Evolutionary conservation across 2,113 vertebrate genomes (phyloP), one percentile per base, ranked within the genome.

Genomic region (Larimichthys crocea): DNA sequence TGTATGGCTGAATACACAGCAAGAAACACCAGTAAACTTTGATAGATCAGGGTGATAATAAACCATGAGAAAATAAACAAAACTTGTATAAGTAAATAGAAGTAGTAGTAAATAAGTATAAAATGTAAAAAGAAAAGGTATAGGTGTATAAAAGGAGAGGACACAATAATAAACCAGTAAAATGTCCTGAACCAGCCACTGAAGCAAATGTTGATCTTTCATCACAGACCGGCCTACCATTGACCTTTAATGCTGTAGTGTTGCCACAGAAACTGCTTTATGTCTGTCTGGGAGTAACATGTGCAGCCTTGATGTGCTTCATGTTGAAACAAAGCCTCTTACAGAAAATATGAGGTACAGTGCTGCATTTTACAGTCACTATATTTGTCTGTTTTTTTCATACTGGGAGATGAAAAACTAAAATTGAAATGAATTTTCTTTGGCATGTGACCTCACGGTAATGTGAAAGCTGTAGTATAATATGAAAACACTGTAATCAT

Each of bases 181-280:
- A 59, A 12, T 61, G 11, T 19, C 12, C 0, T 5, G 14, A 22
- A 19, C 48, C 5, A 44, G 19, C 19, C 20, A 11, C 44, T 46
- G 10, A 22, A 16, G 44, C 35, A 31, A 22, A 15, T 46, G 14
- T 14, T 29, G 24, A 66, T 40, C 11, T 48, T n/a, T 0, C 29
- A 55, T 46, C 31, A 26, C 57, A 22, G 14, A 42, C 22, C 57
- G 17, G 14, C 24, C 22, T 49, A 15, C 17, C 9, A n/a, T 14
- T 50, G 57, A 62, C 26, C 50, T 44, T 76, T 73, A 67, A 67
- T 67, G 0, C 49, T 66, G 24, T 12, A 17, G n/a, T 31, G 40
- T 76, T 76, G 17, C 24, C 40, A 48, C 49, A 63, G 8, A 46
- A 6, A 75, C 74, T 48, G 50, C 17, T 60, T 15, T n/a, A 60